Conservation (phyloP, 64 coral and sea anemone genomes). For the Pocillopora damicornis region DNA sequence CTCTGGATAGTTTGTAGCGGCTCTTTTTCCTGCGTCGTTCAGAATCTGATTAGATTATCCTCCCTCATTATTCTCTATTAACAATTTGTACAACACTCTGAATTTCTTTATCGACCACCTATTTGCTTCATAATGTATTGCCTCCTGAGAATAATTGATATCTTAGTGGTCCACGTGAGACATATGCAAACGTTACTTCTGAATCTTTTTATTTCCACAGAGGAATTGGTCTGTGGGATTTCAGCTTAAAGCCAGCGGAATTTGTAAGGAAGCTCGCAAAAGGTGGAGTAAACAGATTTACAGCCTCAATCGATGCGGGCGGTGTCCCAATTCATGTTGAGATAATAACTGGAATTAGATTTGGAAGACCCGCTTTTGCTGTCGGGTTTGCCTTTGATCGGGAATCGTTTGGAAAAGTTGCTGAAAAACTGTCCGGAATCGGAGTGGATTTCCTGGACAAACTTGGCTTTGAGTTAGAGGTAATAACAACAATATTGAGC, state of each 20-base stretch:
- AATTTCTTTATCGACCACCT: too few species aligned
- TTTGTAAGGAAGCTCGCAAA: conserved; percentile 61
- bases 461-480: conserved; percentile 86
- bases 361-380: conserved; percentile 51
- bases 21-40: too few species aligned
- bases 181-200: too few species aligned
- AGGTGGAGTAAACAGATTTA: conserved; percentile 59
- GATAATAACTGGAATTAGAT: conserved; percentile 36
- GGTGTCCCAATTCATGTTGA: conserved; percentile 94
- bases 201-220: not conserved
- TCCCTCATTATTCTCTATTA: too few species aligned
- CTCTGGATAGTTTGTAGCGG: too few species aligned
- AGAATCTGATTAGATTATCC: too few species aligned
- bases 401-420: conserved; percentile 82
- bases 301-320: conserved; percentile 60
- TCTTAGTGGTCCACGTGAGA: too few species aligned
- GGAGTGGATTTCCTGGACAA: conserved; percentile 78
- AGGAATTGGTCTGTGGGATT: conserved; percentile 67
- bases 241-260: conserved; percentile 56
- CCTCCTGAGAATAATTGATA: too few species aligned
- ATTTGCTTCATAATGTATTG: too few species aligned
- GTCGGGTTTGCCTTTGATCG: conserved; percentile 90
- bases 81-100: too few species aligned
- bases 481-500: not conserved
- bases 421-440: conserved; percentile 76